phyloP scores from a whole-genome alignment of 1,140 invertebrate species.

The Sitophilus oryzae region DNA sequence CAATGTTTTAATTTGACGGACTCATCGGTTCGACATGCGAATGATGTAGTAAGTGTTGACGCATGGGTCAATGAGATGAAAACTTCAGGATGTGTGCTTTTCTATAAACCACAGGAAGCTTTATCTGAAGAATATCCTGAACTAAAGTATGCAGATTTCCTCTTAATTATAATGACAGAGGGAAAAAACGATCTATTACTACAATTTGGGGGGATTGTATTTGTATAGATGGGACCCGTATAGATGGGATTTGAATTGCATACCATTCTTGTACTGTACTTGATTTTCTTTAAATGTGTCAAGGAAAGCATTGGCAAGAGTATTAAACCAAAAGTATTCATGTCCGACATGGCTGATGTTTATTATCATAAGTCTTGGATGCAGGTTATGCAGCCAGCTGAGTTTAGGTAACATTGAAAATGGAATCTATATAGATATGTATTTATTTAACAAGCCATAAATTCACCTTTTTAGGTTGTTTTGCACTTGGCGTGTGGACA shows the following conservation, averaged over 20 bases:
- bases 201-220: conserved; percentile 9
- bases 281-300: conserved; percentile 13
- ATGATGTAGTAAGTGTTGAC: conserved; percentile 1
- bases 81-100: conserved; percentile 1
- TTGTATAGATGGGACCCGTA: conserved; percentile 23
- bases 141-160: conserved; percentile 14
- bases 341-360: conserved; percentile 17
- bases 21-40: conserved; percentile 11
- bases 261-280: conserved; percentile 12
- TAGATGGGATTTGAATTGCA: conserved; percentile 15
- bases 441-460: too few species aligned
- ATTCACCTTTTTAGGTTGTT: conserved; percentile 8
- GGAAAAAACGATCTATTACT: not conserved
- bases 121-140: not conserved
- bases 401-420: not conserved
- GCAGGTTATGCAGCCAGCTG: conserved; percentile 7
- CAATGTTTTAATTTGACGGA: conserved; percentile 8
- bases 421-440: too few species aligned
- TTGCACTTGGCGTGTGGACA: conserved; percentile 14
- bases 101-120: conserved; percentile 14
- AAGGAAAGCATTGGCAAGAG: conserved; percentile 2
- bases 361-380: conserved; percentile 19
- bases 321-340: conserved; percentile 18
- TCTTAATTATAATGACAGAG: conserved; percentile 17
- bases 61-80: conserved; percentile 10